Base-by-base conservation (phyloP, 2,888 invertebrate genomes). In the Dioctria rufipes region DNA sequence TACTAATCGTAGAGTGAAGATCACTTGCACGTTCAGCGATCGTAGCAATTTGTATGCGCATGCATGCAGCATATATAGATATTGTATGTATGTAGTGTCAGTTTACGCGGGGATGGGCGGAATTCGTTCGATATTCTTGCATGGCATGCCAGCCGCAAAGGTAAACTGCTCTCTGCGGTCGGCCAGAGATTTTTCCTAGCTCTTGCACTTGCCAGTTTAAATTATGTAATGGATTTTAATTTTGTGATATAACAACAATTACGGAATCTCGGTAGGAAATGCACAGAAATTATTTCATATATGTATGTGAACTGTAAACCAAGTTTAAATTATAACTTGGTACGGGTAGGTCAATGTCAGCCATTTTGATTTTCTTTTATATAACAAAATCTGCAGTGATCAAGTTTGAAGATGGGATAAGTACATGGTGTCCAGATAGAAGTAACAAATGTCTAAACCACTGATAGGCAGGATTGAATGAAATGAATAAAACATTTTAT, bases 1-100 rank as follows among this genome's bases (percentile, higher is more conserved):
- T 25, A 49, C 37, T 77, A 77, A 77, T 77, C 77, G 77, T 63
- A n/a, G 77, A 77, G 63, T 63, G 46, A 63, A 77, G 63, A 77
- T 77, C 77, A 77, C 77, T 77, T 77, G 77, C 77, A 49, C 63
- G 61, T 63, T 77, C 63, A 39, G 11, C 51, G 13, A 25, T 25
- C 39, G 77, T 40, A 63, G 46, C 6, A 63, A 39, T 63, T 73
- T 73, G 73, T 73, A 63, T 63, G 77, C 63, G 49, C 25, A 8
- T 63, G 9, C 49, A 8, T 58, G 58, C 39, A 3, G 54, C 54
- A n/a, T 54, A 54, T 11, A 49, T 4, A 4, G 61, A 3, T 61
- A 5, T n/a, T 11, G 6, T 6, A 61, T 61, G n/a, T 61, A 6
- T 6, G 8, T 37, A 39, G 8, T 42, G 11, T 9, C 66, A n/a